phyloP scores from a whole-genome alignment of 2,888 invertebrate species.

The Onthophagus sagittarius region DNA sequence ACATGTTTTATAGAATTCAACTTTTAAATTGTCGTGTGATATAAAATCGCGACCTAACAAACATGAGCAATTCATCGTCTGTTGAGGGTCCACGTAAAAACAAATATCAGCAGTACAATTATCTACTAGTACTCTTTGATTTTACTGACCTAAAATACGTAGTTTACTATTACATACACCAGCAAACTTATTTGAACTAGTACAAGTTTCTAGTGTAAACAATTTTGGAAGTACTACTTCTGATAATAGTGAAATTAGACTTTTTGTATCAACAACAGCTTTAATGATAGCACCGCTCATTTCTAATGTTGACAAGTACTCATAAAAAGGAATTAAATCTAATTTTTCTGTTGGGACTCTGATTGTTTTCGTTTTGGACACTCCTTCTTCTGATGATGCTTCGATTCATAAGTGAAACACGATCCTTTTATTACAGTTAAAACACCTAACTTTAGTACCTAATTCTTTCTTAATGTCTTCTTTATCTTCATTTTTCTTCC shows the following conservation, averaged over 20 bases:
- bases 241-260: slow-evolving; percentile 8
- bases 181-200: too few relatives aligned
- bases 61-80: slow-evolving; percentile 1
- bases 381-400: not conserved
- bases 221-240: slow-evolving; percentile 4
- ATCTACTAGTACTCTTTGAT: slow-evolving; percentile 1
- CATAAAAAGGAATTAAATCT: slow-evolving; percentile 3
- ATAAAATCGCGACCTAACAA: slow-evolving; percentile 15
- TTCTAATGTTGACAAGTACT: not conserved
- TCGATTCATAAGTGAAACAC: not conserved
- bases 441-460: not conserved
- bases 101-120: slow-evolving; percentile 7
- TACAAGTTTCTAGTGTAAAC: not conserved
- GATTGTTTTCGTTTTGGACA: slow-evolving; percentile 1
- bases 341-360: not conserved
- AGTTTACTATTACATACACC: not conserved
- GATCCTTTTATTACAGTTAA: not conserved
- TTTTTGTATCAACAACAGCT: slow-evolving; percentile 5
- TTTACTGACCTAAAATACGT: slow-evolving; percentile 1
- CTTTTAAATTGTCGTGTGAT: slow-evolving; percentile 3
- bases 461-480: not conserved
- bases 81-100: slow-evolving; percentile 8
- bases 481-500: not conserved
- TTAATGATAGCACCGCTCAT: not conserved
- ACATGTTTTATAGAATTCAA: not conserved